Evolutionary conservation across 2,797 vertebrate species (phyloP).

Genomic region (Tragopan temminckii): DNA sequence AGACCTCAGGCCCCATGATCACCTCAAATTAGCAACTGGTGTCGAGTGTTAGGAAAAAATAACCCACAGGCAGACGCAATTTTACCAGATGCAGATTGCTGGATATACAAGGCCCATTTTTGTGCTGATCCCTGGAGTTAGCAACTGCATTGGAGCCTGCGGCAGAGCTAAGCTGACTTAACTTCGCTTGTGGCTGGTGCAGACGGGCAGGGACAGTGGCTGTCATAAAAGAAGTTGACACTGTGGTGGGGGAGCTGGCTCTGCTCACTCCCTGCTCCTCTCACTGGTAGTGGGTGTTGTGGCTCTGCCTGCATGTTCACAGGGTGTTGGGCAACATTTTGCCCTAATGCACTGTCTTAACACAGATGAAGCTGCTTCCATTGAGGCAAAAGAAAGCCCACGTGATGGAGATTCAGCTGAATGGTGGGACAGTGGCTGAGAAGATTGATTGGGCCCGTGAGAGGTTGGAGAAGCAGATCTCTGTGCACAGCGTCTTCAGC

Average conservation of each 20-base stretch:
- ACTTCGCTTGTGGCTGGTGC: background rate
- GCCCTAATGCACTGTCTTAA: background rate
- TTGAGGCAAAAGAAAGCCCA: conserved; percentile 94
- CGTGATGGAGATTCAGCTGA: conserved; percentile 95
- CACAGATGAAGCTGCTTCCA: conserved; percentile 91
- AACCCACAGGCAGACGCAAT: background rate
- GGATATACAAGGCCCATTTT: background rate
- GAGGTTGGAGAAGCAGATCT: conserved; percentile 90
- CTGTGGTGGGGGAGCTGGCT: background rate
- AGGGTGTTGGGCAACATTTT: fast-evolving
- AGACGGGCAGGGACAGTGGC: background rate
- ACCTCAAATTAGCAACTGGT: conserved; percentile 68
- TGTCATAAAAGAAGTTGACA: background rate
- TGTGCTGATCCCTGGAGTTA: background rate
- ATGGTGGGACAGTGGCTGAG: conserved; percentile 89
- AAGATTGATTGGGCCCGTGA: conserved; percentile 95
- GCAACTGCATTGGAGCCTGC: background rate
- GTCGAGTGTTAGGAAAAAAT: conserved; percentile 86
- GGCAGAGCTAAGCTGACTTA: background rate
- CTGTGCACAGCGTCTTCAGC: conserved; percentile 87
- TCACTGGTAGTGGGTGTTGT: background rate
- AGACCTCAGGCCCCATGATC: background rate
- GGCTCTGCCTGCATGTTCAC: fast-evolving
- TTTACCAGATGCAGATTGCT: conserved; percentile 24
- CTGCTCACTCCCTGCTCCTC: background rate